Evolutionary conservation across 2,113 vertebrate species (phyloP).

Genomic region (Pontoporia blainvillei): DNA sequence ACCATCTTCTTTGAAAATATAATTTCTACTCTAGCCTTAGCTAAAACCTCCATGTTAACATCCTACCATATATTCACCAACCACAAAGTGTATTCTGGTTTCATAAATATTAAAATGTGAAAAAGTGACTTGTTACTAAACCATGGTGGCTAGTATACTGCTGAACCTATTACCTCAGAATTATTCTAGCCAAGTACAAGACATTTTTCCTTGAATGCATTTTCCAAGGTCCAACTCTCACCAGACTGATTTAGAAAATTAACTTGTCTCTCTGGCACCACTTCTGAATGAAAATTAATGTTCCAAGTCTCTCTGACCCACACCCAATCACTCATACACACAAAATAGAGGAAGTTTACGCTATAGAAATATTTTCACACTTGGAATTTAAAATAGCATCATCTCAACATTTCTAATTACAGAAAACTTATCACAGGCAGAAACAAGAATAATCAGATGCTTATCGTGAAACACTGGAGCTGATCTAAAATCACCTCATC

Average conservation of each 20-base stretch:
- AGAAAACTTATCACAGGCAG: conserved; percentile 15
- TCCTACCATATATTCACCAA: background rate
- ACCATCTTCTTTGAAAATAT: background rate
- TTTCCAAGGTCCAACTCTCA: conserved; percentile 33
- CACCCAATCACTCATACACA: conserved; percentile 62
- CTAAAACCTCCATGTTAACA: background rate
- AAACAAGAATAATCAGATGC: conserved; percentile 26
- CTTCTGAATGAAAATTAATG: conserved; percentile 76
- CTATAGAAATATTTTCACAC: conserved; percentile 51
- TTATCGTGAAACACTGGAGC: conserved; percentile 38
- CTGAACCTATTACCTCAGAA: background rate
- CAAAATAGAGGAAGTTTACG: conserved; percentile 34
- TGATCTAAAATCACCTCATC: conserved; percentile 46
- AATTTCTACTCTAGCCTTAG: background rate
- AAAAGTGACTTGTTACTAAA: background rate
- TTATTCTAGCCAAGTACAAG: background rate
- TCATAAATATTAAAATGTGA: background rate
- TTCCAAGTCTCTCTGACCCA: conserved; percentile 64
- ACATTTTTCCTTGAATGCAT: conserved; percentile 50
- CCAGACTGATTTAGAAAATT: conserved; percentile 67
- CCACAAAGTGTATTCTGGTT: background rate
- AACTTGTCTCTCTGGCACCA: conserved; percentile 63
- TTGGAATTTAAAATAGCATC: conserved; percentile 66
- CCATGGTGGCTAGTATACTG: background rate
- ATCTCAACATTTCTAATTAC: conserved; percentile 53